A percentile compares a stretch with the other conserved stretches of the same genome.
Conservation (phyloP, 1,140 invertebrate species). For the Atta cephalotes region DNA sequence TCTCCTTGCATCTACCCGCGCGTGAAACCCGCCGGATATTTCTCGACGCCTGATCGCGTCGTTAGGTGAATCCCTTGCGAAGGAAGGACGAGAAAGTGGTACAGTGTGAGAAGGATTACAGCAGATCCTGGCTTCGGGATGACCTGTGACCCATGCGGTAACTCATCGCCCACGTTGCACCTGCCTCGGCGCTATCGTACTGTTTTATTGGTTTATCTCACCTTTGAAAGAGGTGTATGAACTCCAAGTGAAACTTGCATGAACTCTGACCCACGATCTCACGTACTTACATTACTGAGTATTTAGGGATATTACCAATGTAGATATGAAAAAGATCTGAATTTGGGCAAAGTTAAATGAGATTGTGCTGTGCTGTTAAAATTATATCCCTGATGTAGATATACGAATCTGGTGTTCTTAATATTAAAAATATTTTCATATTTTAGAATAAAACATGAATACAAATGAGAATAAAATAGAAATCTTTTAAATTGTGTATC, state of each 20-base stretch:
- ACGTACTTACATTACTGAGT: slow-evolving; percentile 60
- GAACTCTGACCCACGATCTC: slow-evolving; percentile 75
- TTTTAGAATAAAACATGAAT: not conserved
- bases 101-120: slow-evolving; percentile 78
- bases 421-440: not conserved
- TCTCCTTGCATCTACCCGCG: slow-evolving; percentile 55
- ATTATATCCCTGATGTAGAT: not conserved
- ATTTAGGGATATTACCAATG: slow-evolving; percentile 36
- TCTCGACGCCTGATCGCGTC: slow-evolving; percentile 67
- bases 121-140: slow-evolving; percentile 76
- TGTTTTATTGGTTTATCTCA: slow-evolving; percentile 84
- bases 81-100: slow-evolving; percentile 59
- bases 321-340: not conserved
- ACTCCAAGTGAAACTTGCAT: slow-evolving; percentile 75
- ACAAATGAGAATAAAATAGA: not conserved
- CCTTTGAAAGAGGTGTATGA: slow-evolving; percentile 71
- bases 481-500: not conserved
- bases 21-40: slow-evolving; percentile 58
- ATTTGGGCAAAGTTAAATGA: not conserved
- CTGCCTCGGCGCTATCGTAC: slow-evolving; percentile 80
- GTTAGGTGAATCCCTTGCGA: slow-evolving; percentile 66
- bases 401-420: not conserved
- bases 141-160: slow-evolving; percentile 83
- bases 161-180: slow-evolving; percentile 85
- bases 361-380: not conserved